These are phyloP conservation scores for Palaemon carinicauda DNA, from an alignment of 1,140 invertebrate genomes.

Conservation along the genomic window DNA sequence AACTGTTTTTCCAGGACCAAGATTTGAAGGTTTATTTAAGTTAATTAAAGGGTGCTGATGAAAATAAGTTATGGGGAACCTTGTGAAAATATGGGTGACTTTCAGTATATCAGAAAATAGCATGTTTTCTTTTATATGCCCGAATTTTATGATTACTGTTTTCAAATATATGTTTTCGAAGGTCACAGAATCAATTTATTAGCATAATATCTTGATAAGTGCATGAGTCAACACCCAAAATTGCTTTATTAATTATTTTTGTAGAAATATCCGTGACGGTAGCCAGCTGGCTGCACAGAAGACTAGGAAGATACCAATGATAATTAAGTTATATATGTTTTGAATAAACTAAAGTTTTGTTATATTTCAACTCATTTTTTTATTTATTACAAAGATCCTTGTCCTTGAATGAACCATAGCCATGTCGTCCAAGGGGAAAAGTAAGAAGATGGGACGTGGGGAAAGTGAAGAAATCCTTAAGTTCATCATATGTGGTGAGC, in stretches of 20 bases:
- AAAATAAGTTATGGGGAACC: too few relatives aligned
- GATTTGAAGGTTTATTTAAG: too few relatives aligned
- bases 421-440: neutral
- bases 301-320: neutral
- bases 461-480: neutral
- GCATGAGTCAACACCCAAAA: neutral
- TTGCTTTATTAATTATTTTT: neutral
- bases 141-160: neutral
- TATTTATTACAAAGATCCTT: neutral
- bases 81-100: too few relatives aligned
- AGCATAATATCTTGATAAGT: neutral
- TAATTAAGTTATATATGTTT: neutral
- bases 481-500: neutral
- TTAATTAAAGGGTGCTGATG: too few relatives aligned
- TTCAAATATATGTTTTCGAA: too few relatives aligned
- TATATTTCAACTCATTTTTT: too few relatives aligned
- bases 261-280: neutral
- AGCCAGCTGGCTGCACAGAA: neutral
- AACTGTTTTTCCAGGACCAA: too few relatives aligned
- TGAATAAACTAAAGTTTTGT: neutral
- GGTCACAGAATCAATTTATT: neutral
- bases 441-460: neutral
- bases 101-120: too few relatives aligned
- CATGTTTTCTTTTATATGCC: too few relatives aligned
- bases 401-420: neutral